Evolutionary conservation across 2,797 vertebrate species (phyloP).

Genomic region (Nannoperca obscura): DNA sequence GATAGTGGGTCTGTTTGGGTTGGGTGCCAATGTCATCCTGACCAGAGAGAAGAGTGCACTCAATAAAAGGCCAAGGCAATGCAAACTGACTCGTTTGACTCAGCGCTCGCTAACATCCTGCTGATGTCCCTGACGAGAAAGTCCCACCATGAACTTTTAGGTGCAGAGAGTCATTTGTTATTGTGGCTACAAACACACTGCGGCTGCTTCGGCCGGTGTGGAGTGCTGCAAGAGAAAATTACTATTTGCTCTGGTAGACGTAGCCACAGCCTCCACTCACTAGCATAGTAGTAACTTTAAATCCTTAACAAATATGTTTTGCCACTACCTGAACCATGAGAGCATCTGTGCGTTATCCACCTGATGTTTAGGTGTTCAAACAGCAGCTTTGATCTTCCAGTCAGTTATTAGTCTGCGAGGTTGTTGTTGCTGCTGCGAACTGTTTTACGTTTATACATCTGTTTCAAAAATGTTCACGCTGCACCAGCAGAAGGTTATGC

Average conservation of each 20-base stretch:
- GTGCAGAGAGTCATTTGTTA: conserved; percentile 61
- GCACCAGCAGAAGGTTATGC: not conserved
- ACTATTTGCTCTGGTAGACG: conserved; percentile 49
- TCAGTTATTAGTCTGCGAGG: conserved; percentile 27
- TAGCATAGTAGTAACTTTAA: conserved; percentile 28
- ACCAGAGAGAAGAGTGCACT: conserved; percentile 46
- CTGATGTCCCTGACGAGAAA: conserved; percentile 41
- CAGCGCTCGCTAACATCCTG: conserved; percentile 6
- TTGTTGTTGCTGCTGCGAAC: conserved; percentile 5
- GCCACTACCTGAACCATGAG: conserved; percentile 5
- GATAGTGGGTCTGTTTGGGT: conserved; percentile 66
- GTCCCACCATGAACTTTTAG: conserved; percentile 50
- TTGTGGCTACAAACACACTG: conserved; percentile 54
- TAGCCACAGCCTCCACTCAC: conserved; percentile 40
- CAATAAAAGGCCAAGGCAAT: conserved; percentile 48
- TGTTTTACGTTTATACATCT: not conserved
- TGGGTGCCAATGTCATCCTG: conserved; percentile 65
- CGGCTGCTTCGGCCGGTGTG: conserved; percentile 34
- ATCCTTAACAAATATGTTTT: conserved; percentile 55
- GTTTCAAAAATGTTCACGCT: conserved; percentile 10
- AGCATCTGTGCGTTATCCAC: not conserved
- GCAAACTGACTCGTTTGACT: conserved; percentile 14
- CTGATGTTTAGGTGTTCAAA: conserved; percentile 35
- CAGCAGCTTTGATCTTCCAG: conserved; percentile 22
- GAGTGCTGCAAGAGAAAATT: conserved; percentile 63